Base-by-base conservation (phyloP, 2,797 vertebrate species). In the Danionella dracula region DNA sequence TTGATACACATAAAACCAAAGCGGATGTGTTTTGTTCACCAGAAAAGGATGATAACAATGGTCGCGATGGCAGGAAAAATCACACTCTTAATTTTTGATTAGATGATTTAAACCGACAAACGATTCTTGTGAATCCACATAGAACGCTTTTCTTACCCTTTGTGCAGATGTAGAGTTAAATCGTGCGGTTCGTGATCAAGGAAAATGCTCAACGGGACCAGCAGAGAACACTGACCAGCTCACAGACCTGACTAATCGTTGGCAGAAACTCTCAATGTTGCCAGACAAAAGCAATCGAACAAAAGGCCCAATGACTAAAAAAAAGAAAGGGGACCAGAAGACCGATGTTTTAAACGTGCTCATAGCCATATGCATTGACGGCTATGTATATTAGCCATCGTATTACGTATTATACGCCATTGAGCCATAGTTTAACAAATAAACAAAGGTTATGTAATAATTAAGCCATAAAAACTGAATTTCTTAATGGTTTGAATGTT, bases 121-220 rank as follows among this genome's bases (percentile, higher is more conserved):
- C 16, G 5, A 5, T n/a, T 13, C 4, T 15, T 6, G 15, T 5
- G 5, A 48, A 55, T 0, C 40, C 35, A 9, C 4, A 17, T 13
- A 27, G 1, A 8, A 7, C 2, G 34, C 13, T 11, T 15, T 13
- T 31, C 16, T 66, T 56, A 66, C 63, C 63, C 37, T 66, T 15
- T 56, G 42, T 31, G 32, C 63, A 48, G 63, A 56, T 20, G 41
- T 15, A 56, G 63, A 56, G 51, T 45, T 56, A 46, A 38, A 48
- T 66, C 16, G 51, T 9, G 32, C 41, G 27, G 42, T 56, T 66
- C 32, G 42, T 48, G 63, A 56, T 40, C 32, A 56, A 51, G 42
- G 23, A 48, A 31, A 56, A 66, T 32, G 20, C 21, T 48, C 41
- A 34, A 16, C 40, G 56, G 4, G 56, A 45, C 20, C 27, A 20